These are phyloP conservation scores for Bambusicola thoracicus DNA, from an alignment of 2,113 vertebrate species.

Conservation along the genomic window DNA sequence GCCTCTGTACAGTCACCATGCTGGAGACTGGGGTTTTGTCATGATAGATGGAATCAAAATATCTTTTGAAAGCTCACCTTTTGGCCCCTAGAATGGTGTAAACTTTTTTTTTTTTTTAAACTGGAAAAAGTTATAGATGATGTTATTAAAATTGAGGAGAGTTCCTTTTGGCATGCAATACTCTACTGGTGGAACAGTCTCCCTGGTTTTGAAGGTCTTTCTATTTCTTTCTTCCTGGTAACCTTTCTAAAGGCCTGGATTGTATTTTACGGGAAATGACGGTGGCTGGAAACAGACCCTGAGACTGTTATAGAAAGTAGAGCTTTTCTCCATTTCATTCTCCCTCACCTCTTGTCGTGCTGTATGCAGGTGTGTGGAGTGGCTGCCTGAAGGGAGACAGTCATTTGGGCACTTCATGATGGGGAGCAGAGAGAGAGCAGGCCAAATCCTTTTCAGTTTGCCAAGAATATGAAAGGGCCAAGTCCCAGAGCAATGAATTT, in stretches of 20 bases:
- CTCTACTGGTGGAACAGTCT: neutral
- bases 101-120: no score
- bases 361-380: accelerated
- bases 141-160: neutral
- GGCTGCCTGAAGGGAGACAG: neutral
- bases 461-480: neutral
- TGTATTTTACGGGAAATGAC: neutral
- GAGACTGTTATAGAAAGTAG: neutral
- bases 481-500: neutral
- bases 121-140: neutral
- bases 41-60: neutral
- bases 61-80: neutral
- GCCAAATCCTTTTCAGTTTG: neutral
- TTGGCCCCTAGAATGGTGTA: accelerated
- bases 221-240: neutral
- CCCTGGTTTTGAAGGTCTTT: neutral
- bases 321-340: neutral
- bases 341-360: neutral
- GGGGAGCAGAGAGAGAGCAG: neutral
- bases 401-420: neutral
- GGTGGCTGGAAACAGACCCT: accelerated
- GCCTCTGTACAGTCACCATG: neutral
- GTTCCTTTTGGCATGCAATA: neutral
- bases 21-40: neutral
- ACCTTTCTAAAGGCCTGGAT: neutral